Base-by-base conservation (phyloP, 1,140 invertebrate genomes). In the Aphis gossypii region DNA sequence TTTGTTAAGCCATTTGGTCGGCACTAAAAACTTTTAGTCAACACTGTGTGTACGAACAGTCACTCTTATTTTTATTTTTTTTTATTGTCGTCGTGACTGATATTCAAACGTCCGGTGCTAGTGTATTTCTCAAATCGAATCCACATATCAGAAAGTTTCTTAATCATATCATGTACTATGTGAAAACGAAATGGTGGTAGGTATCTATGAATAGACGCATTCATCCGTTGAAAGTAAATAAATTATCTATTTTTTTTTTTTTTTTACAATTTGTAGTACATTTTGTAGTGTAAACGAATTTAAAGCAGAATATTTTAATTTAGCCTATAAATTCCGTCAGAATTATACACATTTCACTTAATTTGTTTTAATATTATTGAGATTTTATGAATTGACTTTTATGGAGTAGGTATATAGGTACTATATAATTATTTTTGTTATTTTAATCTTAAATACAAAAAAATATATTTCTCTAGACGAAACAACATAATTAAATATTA, bases 1-100 rank as follows among this genome's bases (percentile, higher is more conserved):
- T 76, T 51, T 88, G 48, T 88, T 51, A 51, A 88, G 48, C 87
- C 48, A 51, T 88, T 88, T 35, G 25, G n/a, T 51, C 48, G 30
- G n/a, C 87, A 51, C 30, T 88, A 89, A 35, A 56, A 89, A 41
- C 87, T 89, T 89, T 89, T 89, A 54, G 87, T 89, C 51, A 38
- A 35, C n/a, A n/a, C 20, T 51, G 46, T 35, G 30, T 35, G 5
- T 51, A 46, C 44, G 30, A 84, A 1, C 23, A 41, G 23, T 41
- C 41, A 44, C 23, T 41, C 20, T 4, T 88, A 87, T 87, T 84
- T 14, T 84, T 41, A 41, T 25, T 25, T 25, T 41, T 82, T n/a
- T 82, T 41, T 4, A 11, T 44, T 5, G 23, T 84, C 41, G 9
- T 84, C 11, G 14, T 30, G 44, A 83, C 76, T 83, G 76, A 83